Evolutionary conservation across 1,140 invertebrate genomes (phyloP).

Genomic region (Tetragonula clypearis): DNA sequence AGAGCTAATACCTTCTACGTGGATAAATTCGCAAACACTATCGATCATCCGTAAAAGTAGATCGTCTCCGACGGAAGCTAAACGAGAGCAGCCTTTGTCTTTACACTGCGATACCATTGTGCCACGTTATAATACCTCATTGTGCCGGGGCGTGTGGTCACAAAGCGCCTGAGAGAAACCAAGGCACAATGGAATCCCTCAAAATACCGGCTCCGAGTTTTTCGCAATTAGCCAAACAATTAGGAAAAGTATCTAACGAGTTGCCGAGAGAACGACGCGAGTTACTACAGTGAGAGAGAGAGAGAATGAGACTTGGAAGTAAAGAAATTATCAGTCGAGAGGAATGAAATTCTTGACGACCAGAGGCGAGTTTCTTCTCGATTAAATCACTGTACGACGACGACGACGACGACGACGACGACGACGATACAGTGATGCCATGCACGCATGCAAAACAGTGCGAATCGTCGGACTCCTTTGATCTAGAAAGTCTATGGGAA

Average conservation of each 20-base stretch:
- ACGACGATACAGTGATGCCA: neutral
- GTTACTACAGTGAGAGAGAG: neutral
- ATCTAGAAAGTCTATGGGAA: slow-evolving; percentile 39
- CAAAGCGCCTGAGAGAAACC: neutral
- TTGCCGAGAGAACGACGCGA: neutral
- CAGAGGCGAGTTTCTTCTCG: neutral
- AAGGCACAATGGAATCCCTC: neutral
- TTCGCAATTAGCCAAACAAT: neutral
- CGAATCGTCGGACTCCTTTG: slow-evolving; percentile 29
- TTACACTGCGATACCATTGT: slow-evolving; percentile 2
- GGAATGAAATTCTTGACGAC: neutral
- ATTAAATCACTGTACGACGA: neutral
- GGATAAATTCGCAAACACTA: slow-evolving; percentile 23
- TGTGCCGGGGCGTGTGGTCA: neutral
- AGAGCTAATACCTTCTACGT: neutral
- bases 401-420: too few species aligned
- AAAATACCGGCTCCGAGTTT: neutral
- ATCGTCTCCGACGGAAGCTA: slow-evolving; percentile 16
- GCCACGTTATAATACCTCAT: slow-evolving; percentile 4
- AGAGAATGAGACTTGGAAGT: neutral
- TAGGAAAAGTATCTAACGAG: neutral
- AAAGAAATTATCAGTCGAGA: neutral
- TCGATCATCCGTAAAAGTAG: slow-evolving; percentile 25
- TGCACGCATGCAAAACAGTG: slow-evolving; percentile 33
- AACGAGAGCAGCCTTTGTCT: slow-evolving; percentile 32